Base-by-base conservation (phyloP, 2,888 invertebrate species). In the Chirona hameri region DNA sequence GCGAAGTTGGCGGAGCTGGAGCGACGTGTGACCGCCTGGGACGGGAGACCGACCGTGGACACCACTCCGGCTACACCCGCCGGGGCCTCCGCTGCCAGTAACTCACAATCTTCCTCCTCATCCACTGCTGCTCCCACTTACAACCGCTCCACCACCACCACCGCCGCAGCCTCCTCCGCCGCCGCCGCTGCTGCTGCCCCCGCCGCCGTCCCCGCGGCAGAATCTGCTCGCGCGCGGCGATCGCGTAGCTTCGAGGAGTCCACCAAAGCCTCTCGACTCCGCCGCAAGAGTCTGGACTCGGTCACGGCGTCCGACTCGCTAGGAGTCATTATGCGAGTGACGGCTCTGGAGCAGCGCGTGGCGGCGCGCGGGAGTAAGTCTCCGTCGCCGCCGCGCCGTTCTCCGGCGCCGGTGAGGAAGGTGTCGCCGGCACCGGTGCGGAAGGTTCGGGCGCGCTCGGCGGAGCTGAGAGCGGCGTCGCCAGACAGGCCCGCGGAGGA, bases 1-100 rank as follows among this genome's bases (percentile, higher is more conserved):
- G 93, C 94, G 84, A 95, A 95, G 87, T 90, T 95, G 80, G 91
- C 91, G n/a, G 93, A 94, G 87, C 88, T 95, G 83, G 95, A 95
- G 88, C 92, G 91, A 81, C 94, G 94, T 89, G 93, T 95, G 81
- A 90, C 76, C 10, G 76, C 39, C 46, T 76, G 76, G 76, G 76
- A 76, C 24, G 76, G 76, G 91, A 83, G 90, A 52, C 52, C 52
- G 52, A 52, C 18, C 12, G 39, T 39, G 39, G 52, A 52, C 12
- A 39, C 39, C 7, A 39, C 39, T 7, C 39, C 39, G 39, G 39
- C 39, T 39, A 39, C 39, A 39, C 39, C 39, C 4, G 52, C 52
- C 12, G 10, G 10, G 52, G 1, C 12, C 52, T 12, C 52, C 52
- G 18, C 15, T 52, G 52, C 15, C 18, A 52, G 52, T 52, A 18